Evolutionary conservation across 1,140 invertebrate genomes (phyloP).

Genomic region (Adoxophyes honmai): DNA sequence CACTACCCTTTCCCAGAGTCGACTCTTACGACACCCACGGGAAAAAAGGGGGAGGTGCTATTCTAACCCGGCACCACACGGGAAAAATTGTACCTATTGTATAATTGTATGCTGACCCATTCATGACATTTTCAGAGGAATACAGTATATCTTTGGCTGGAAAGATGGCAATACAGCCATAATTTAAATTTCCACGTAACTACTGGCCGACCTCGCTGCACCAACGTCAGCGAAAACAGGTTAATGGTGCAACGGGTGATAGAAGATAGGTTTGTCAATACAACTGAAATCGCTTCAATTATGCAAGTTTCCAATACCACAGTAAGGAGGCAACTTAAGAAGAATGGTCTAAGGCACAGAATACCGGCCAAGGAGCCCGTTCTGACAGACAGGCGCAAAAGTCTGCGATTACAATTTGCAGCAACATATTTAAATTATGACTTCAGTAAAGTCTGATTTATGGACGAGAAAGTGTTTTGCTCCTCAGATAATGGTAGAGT

Average conservation of each 20-base stretch:
- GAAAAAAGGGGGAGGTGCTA: too few species aligned
- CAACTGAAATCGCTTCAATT: neutral
- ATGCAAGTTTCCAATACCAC: neutral
- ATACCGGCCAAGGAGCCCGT: neutral
- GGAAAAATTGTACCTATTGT: too few species aligned
- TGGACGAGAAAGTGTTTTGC: neutral
- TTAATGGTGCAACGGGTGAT: neutral
- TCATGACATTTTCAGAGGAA: neutral
- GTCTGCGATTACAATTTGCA: neutral
- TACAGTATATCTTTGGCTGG: neutral
- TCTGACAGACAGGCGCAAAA: neutral
- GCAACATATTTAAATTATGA: neutral
- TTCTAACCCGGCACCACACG: too few species aligned
- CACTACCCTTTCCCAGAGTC: too few species aligned
- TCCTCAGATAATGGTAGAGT: neutral
- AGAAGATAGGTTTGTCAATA: neutral
- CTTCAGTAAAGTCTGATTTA: neutral
- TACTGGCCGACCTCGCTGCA: neutral
- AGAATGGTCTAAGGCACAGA: neutral
- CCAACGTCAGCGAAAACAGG: neutral
- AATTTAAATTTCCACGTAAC: neutral
- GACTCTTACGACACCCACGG: too few species aligned
- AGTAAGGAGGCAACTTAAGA: neutral
- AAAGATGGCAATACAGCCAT: neutral
- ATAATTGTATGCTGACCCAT: too few species aligned